Conservation (phyloP, 2,797 vertebrate species). For the Ataeniobius toweri region DNA sequence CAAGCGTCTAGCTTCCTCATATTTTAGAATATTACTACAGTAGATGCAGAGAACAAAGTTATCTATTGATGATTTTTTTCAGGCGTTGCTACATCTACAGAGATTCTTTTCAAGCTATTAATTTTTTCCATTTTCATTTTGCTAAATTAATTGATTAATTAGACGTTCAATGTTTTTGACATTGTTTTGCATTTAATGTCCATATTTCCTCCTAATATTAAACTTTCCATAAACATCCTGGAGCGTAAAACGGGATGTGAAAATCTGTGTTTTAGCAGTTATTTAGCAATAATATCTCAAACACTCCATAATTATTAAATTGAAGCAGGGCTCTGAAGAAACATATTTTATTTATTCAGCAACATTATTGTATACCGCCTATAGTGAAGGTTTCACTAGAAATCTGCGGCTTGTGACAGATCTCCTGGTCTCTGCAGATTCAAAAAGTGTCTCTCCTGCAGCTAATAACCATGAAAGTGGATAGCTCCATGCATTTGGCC, state of each 20-base stretch:
- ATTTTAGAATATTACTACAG: too few relatives aligned
- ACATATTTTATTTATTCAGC: background rate
- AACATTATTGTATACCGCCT: too few relatives aligned
- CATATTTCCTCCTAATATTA: background rate
- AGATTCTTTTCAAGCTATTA: too few relatives aligned
- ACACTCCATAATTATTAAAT: background rate
- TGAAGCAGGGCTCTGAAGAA: background rate
- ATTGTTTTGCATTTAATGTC: background rate
- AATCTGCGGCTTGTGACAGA: slow-evolving; percentile 3
- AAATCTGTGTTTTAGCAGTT: background rate
- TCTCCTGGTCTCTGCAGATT: slow-evolving; percentile 15
- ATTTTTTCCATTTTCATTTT: background rate
- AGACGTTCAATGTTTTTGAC: background rate
- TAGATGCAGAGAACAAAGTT: too few relatives aligned
- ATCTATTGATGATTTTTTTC: background rate
- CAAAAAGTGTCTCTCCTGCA: background rate
- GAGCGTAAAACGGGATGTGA: background rate
- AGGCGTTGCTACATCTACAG: too few relatives aligned
- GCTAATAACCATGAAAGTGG: slow-evolving; percentile 34
- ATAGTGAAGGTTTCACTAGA: background rate
- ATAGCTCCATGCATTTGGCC: slow-evolving; percentile 36
- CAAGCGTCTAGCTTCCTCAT: too few relatives aligned
- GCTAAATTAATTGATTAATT: background rate
- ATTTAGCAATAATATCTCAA: background rate
- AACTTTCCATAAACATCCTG: background rate